Conservation (phyloP, 2,888 invertebrate genomes). For the Arctia plantaginis region DNA sequence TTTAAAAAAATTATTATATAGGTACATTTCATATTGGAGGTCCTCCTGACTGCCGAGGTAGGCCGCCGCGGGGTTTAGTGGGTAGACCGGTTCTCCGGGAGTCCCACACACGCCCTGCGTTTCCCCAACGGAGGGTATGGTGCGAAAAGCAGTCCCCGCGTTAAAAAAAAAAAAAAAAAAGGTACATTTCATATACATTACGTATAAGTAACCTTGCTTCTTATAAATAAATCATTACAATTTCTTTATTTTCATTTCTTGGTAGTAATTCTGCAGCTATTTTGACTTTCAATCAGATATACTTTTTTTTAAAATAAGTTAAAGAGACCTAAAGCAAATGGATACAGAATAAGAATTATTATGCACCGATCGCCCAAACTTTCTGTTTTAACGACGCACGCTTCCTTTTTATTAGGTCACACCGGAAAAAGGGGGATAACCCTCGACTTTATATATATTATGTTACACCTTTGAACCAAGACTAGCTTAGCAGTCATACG, state of each 20-base stretch:
- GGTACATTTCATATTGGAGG: too few relatives aligned
- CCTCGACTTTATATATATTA: slow-evolving; percentile 44
- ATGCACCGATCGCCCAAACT: slow-evolving; percentile 48
- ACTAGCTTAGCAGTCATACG: neutral
- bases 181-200: neutral
- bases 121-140: too few relatives aligned
- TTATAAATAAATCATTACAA: neutral
- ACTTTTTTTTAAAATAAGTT: neutral
- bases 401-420: slow-evolving; percentile 45
- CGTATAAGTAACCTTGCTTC: neutral
- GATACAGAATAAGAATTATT: slow-evolving; percentile 40
- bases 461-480: slow-evolving; percentile 26
- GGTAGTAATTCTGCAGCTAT: neutral
- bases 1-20: neutral
- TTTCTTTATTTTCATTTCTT: neutral
- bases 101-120: too few relatives aligned
- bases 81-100: too few relatives aligned
- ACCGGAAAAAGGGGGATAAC: slow-evolving; percentile 27
- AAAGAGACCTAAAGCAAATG: slow-evolving; percentile 29
- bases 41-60: too few relatives aligned
- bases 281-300: neutral
- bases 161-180: too few relatives aligned
- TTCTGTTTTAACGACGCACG: slow-evolving; percentile 40
- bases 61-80: too few relatives aligned
- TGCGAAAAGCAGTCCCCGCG: too few relatives aligned